Conservation (phyloP, 2,797 vertebrate species). For the Clarias fuscus region DNA sequence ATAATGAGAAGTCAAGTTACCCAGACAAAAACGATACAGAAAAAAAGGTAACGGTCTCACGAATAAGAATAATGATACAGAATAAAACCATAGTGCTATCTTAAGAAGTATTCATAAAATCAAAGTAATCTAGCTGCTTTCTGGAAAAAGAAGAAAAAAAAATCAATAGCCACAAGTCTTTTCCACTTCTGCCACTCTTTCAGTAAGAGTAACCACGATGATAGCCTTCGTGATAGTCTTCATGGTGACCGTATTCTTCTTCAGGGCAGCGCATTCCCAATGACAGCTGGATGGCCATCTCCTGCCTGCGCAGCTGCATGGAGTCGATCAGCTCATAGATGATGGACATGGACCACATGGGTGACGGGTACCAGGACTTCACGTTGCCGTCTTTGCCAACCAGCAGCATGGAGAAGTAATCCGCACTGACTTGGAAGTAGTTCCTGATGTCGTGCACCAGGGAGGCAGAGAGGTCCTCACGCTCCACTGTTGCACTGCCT, state of each 20-base stretch:
- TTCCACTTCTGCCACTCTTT: background rate
- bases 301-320: conserved; percentile 87
- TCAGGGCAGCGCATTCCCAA: conserved; percentile 86
- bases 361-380: conserved; percentile 89
- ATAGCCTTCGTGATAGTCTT: conserved; percentile 73
- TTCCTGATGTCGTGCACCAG: conserved; percentile 84
- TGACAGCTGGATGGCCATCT: conserved; percentile 88
- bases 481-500: conserved; percentile 83
- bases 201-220: conserved; percentile 20
- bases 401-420: conserved; percentile 90
- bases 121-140: background rate
- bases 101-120: background rate
- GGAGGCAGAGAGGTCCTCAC: conserved; percentile 79
- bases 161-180: background rate
- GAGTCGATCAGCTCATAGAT: conserved; percentile 88
- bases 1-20: background rate
- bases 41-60: background rate
- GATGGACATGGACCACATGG: conserved; percentile 88
- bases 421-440: conserved; percentile 86
- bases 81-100: conserved; percentile 8
- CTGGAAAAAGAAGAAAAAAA: background rate
- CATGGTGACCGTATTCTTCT: conserved; percentile 82
- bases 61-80: background rate
- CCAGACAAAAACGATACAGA: background rate
- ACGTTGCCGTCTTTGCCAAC: conserved; percentile 89